These are phyloP conservation scores for Chrysopilus asiliformis DNA, from an alignment of 2,888 invertebrate species.

Conservation along the genomic window DNA sequence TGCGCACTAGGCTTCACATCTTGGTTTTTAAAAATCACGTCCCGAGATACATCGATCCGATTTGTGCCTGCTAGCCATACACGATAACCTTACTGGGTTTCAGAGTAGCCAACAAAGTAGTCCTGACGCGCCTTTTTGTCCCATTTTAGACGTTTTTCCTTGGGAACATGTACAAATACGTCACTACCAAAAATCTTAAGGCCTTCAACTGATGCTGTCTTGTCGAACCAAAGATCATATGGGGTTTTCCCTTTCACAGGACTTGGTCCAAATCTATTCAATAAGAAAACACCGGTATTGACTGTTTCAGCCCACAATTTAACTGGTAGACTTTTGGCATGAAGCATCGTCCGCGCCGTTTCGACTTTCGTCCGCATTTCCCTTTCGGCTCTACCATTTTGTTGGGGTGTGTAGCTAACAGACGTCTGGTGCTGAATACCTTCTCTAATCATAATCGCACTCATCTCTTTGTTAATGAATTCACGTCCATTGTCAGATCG, in stretches of 20 bases:
- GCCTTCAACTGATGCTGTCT: conserved; percentile 11
- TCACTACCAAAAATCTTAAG: conserved; percentile 7
- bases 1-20: too few species aligned
- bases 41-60: conserved; percentile 9
- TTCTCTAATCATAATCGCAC: conserved; percentile 16
- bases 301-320: conserved; percentile 31
- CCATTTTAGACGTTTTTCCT: conserved; percentile 4
- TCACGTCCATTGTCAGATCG: conserved; percentile 15
- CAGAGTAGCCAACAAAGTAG: conserved; percentile 6
- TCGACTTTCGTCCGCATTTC: conserved; percentile 26
- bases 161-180: conserved; percentile 5
- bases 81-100: conserved; percentile 11
- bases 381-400: conserved; percentile 27
- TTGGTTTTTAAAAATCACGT: conserved; percentile 12
- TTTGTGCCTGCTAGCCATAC: conserved; percentile 10
- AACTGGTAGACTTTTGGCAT: conserved; percentile 15
- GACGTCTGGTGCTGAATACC: conserved; percentile 19
- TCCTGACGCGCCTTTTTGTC: conserved; percentile 3
- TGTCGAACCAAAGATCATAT: conserved; percentile 19
- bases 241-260: conserved; percentile 18
- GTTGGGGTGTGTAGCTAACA: conserved; percentile 24
- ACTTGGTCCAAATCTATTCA: conserved; percentile 23
- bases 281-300: conserved; percentile 22
- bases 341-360: conserved; percentile 19
- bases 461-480: conserved; percentile 17